Conservation (phyloP, 1,140 invertebrate genomes). For the Papilio aristodemus region DNA sequence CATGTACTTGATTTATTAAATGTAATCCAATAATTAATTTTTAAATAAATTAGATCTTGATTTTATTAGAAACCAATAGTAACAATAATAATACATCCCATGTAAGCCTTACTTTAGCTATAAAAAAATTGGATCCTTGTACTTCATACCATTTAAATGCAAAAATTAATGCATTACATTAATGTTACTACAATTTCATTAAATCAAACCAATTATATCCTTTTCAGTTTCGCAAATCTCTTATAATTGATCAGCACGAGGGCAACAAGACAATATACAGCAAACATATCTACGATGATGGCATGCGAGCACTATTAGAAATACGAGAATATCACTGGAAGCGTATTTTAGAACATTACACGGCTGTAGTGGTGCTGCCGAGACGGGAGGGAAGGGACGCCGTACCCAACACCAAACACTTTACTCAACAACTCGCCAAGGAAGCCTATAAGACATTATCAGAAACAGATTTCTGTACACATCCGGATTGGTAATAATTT, state of each 20-base stretch:
- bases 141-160: too few species aligned
- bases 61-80: too few species aligned
- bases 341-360: constrained; percentile 66
- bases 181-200: too few species aligned
- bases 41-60: too few species aligned
- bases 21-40: too few species aligned
- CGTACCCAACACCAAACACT: constrained; percentile 41
- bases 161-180: too few species aligned
- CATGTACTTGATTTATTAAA: too few species aligned
- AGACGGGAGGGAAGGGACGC: constrained; percentile 47
- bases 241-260: constrained; percentile 52
- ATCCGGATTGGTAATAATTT: constrained; percentile 65
- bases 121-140: too few species aligned
- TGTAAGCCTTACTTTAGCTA: too few species aligned
- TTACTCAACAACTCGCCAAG: constrained; percentile 60
- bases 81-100: too few species aligned
- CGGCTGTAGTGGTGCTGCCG: constrained; percentile 59
- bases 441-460: constrained; percentile 53
- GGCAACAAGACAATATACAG: constrained; percentile 57
- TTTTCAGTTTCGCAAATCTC: constrained; percentile 59
- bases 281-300: constrained; percentile 61
- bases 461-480: constrained; percentile 59
- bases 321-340: constrained; percentile 65
- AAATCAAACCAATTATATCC: constrained; percentile 10
- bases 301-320: constrained; percentile 58